Base-by-base conservation (phyloP, 1,140 invertebrate species). In the Anagrus nilaparvatae region DNA sequence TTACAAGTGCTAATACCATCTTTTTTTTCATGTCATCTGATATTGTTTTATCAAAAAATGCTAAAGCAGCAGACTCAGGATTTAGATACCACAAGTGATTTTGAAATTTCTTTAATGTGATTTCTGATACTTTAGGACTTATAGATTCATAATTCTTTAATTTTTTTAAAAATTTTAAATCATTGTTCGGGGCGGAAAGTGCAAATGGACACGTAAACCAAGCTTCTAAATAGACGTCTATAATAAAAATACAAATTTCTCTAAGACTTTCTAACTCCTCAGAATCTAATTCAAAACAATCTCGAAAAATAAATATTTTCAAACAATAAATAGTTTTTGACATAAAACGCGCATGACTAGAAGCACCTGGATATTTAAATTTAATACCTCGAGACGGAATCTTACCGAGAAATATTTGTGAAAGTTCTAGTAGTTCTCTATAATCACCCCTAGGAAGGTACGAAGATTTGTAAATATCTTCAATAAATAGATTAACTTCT, bases 281-380 rank as follows among this genome's bases (percentile, higher is more conserved):
- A 2, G 30, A 28, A 21, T 33, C 52, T 10, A 58, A 44, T 36
- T 50, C 48, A 18, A 51, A 57, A 37, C 56, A 46, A 12, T 37
- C 29, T 6, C 41, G 40, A 35, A 50, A 46, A 20, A 58, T 48
- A 31, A 21, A 63, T 17, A 63, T 54, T 49, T 65, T 64, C 12
- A 66, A 44, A 18, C 39, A 30, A 40, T 65, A 63, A 25, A 65
- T 51, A 9, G 57, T 55, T 54, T 55, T 67, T 42, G 56, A 54
- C 58, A 65, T 61, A 56, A 55, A 64, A 13, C 60, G 32, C 29
- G 61, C 55, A 47, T 58, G 52, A 46, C 56, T 49, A 43, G 61
- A 41, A 16, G 56, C 49, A 41, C 53, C 49, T n/a, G 44, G 45
- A 49, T 46, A 31, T n/a, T 30, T 28, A 23, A 48, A 38, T 9